These are phyloP conservation scores for Hermaeophaga mercurialis DNA, from an alignment of 2,888 invertebrate genomes.

Conservation along the genomic window DNA sequence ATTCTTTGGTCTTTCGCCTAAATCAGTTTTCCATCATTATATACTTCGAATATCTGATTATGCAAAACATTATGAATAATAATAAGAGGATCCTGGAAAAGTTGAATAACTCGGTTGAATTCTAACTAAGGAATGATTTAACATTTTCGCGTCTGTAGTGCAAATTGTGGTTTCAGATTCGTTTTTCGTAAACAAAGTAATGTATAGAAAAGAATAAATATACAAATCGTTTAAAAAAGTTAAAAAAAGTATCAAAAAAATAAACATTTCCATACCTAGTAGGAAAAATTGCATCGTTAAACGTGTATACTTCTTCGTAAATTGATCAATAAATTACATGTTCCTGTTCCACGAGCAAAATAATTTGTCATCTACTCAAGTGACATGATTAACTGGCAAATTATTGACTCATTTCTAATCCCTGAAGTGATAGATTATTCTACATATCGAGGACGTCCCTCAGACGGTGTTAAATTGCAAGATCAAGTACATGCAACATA, in stretches of 20 bases:
- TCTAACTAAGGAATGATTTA: slow-evolving; percentile 2
- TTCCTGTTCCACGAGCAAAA: slow-evolving; percentile 9
- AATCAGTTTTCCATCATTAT: slow-evolving; percentile 12
- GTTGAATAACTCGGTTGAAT: slow-evolving; percentile 7
- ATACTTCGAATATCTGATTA: slow-evolving; percentile 17
- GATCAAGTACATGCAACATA: slow-evolving; percentile 25
- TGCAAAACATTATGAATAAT: slow-evolving; percentile 23
- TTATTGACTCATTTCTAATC: slow-evolving; percentile 15
- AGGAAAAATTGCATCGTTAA: too few species aligned
- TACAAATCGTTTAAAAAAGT: too few species aligned
- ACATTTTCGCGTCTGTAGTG: slow-evolving; percentile 5
- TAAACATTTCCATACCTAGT: too few species aligned
- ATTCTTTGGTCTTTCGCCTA: slow-evolving; percentile 3
- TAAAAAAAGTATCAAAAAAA: too few species aligned
- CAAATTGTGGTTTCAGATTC: background rate
- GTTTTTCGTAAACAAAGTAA: too few species aligned
- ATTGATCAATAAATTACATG: slow-evolving; percentile 1
- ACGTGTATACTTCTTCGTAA: too few species aligned
- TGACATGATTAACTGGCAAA: slow-evolving; percentile 21
- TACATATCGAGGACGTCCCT: slow-evolving; percentile 15
- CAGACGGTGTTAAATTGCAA: slow-evolving; percentile 22
- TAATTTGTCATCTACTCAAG: slow-evolving; percentile 18
- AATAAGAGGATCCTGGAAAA: slow-evolving; percentile 14
- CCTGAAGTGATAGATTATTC: slow-evolving; percentile 16
- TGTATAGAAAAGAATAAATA: too few species aligned